These are phyloP conservation scores for Silurus aristotelis DNA, from an alignment of 2,797 vertebrate genomes.

Conservation along the genomic window DNA sequence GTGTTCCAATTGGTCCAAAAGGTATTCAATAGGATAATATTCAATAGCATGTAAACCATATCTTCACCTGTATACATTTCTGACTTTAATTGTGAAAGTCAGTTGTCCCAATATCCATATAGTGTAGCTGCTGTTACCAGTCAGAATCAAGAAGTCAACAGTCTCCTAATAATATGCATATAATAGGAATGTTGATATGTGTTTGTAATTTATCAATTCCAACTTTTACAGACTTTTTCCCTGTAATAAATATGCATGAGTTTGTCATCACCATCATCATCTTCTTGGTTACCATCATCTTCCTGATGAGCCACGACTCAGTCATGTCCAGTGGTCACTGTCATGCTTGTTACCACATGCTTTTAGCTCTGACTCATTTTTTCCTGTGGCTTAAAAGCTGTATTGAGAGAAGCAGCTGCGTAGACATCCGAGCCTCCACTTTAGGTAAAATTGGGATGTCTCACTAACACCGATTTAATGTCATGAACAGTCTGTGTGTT, in stretches of 20 bases:
- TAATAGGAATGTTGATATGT: neutral
- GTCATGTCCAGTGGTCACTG: constrained; percentile 2
- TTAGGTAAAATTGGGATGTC: constrained; percentile 9
- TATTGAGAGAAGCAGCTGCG: neutral
- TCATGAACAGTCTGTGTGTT: neutral
- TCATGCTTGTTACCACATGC: constrained; percentile 27
- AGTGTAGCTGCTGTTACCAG: too few relatives aligned
- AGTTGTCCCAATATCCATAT: too few relatives aligned
- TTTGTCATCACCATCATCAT: constrained; percentile 16
- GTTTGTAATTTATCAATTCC: neutral
- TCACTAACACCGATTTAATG: constrained; percentile 28
- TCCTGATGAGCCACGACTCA: constrained; percentile 15
- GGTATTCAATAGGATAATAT: too few relatives aligned
- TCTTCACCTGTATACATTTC: too few relatives aligned
- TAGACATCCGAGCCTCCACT: constrained; percentile 15
- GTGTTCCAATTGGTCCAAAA: too few relatives aligned
- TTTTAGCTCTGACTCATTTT: constrained; percentile 39
- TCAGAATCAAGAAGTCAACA: too few relatives aligned
- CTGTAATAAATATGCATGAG: neutral
- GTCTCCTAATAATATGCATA: too few relatives aligned
- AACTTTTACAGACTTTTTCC: neutral
- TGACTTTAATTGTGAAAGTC: too few relatives aligned
- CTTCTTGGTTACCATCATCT: constrained; percentile 4
- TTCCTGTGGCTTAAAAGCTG: constrained; percentile 7
- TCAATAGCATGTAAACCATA: too few relatives aligned